A percentile compares a stretch with the other conserved stretches of the same genome.
Evolutionary conservation across 2,113 vertebrate species (phyloP).

Genomic region (Raja brachyura): DNA sequence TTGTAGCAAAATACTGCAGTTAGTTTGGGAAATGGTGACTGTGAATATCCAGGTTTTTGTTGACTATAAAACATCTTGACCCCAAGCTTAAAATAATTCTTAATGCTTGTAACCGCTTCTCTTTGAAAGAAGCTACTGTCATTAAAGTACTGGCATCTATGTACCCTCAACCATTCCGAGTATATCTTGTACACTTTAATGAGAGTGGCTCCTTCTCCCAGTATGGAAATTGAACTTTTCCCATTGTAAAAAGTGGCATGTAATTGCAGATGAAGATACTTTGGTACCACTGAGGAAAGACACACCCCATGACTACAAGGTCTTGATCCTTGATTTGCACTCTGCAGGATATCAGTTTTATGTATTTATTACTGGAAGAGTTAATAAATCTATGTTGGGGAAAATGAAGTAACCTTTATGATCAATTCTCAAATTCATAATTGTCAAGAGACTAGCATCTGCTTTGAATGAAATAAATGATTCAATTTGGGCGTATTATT

Average conservation of each 20-base stretch:
- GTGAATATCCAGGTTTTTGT: too few species aligned
- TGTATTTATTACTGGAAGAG: background rate
- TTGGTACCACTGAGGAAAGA: too few species aligned
- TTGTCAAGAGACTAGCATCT: background rate
- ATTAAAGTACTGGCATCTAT: background rate
- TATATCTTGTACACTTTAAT: background rate
- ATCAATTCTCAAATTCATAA: background rate
- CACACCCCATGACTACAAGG: too few species aligned
- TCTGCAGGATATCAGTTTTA: background rate
- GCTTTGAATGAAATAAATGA: background rate
- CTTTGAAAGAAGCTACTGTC: background rate
- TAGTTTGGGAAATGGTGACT: too few species aligned
- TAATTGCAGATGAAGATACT: too few species aligned
- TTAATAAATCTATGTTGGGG: background rate
- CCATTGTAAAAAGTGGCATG: background rate
- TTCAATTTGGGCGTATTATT: too few species aligned
- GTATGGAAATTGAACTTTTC: too few species aligned
- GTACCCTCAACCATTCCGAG: background rate
- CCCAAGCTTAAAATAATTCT: background rate
- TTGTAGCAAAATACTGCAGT: too few species aligned
- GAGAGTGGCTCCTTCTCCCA: background rate
- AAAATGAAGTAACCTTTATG: background rate
- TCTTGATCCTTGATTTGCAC: background rate
- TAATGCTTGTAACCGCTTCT: background rate
- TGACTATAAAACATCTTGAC: background rate